Conservation (phyloP, 2,113 vertebrate species). For the Cryptomyrus ogoouensis region DNA sequence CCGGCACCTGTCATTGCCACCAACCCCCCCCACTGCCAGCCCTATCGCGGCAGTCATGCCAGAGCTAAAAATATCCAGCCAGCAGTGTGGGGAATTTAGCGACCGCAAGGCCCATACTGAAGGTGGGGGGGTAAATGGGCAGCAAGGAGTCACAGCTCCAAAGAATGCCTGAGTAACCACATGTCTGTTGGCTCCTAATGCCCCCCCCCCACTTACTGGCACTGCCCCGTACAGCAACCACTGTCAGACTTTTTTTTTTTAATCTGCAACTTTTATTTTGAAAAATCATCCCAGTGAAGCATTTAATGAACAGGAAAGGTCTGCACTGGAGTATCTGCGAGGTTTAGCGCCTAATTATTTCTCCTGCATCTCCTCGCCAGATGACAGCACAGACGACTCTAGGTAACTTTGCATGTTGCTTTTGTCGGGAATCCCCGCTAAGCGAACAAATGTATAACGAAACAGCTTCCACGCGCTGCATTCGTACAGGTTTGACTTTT, state of each 20-base stretch:
- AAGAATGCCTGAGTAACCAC: not conserved
- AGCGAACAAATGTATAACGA: not conserved
- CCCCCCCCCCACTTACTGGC: not conserved
- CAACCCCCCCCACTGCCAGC: not conserved
- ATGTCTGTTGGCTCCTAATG: not conserved
- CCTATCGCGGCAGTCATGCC: not conserved
- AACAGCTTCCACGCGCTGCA: not conserved
- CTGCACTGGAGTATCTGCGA: not conserved
- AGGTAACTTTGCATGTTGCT: not conserved
- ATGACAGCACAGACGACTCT: not conserved
- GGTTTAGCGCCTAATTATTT: not conserved
- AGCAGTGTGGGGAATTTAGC: not conserved
- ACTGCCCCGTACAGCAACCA: not conserved
- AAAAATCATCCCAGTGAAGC: not conserved
- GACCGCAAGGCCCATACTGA: not conserved
- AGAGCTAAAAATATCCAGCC: not conserved
- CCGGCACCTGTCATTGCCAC: slow-evolving; percentile 5
- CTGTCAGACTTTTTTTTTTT: not conserved
- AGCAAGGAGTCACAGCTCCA: not conserved
- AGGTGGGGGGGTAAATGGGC: not conserved
- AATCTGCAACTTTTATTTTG: not conserved
- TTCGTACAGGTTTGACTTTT: not conserved
- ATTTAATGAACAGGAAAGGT: not conserved
- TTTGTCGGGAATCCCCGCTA: not conserved
- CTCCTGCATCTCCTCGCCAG: not conserved